Percentiles rank a stretch among this genome's conserved stretches.
Evolutionary conservation across 1,140 invertebrate species (phyloP).

Genomic region (Saxidomus purpurata): DNA sequence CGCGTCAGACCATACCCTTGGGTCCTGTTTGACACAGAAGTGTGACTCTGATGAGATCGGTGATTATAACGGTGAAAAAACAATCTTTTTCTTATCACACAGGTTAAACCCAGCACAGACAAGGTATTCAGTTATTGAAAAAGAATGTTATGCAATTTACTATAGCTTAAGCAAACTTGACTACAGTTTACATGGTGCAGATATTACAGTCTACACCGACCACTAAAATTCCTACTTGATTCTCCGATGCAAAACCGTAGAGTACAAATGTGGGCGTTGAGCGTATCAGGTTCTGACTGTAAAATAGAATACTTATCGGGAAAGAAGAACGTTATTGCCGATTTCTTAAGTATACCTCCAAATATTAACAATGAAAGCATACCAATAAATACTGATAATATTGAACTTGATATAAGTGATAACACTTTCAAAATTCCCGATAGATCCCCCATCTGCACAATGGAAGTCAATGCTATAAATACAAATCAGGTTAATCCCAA

Average conservation of each 20-base stretch:
- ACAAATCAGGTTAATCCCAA: slow-evolving; percentile 56
- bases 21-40: slow-evolving; percentile 30
- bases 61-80: slow-evolving; percentile 68
- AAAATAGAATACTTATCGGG: slow-evolving; percentile 68
- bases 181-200: slow-evolving; percentile 72
- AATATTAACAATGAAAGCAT: background rate
- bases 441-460: no score
- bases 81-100: slow-evolving; percentile 71
- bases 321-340: slow-evolving; percentile 65
- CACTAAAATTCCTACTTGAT: background rate
- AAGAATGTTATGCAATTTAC: slow-evolving; percentile 75
- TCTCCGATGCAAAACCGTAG: slow-evolving; percentile 71
- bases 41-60: background rate
- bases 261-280: slow-evolving; percentile 68
- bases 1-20: slow-evolving; percentile 26
- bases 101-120: slow-evolving; percentile 70
- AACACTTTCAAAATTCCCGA: slow-evolving; percentile 51
- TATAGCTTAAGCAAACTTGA: slow-evolving; percentile 76
- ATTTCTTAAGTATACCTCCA: slow-evolving; percentile 64
- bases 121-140: slow-evolving; percentile 69
- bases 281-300: slow-evolving; percentile 64
- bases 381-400: background rate
- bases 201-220: slow-evolving; percentile 72
- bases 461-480: slow-evolving; percentile 56
- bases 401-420: slow-evolving; percentile 50